Evolutionary conservation across 1,140 invertebrate species (phyloP).

Genomic region (Chironomus striatipennis): DNA sequence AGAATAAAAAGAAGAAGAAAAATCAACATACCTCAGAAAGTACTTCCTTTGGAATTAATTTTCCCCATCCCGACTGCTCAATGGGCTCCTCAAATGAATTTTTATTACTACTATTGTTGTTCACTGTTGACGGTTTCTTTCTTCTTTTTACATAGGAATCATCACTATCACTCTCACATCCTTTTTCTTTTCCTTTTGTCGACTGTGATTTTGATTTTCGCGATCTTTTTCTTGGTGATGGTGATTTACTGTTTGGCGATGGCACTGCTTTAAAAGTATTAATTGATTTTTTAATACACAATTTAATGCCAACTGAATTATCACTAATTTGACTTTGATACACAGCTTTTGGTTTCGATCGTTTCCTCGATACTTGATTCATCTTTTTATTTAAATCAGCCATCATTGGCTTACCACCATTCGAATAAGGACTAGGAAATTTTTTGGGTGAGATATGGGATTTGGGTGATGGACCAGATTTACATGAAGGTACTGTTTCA

Average conservation of each 20-base stretch:
- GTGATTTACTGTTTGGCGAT: slow-evolving; percentile 26
- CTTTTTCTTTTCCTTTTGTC: slow-evolving; percentile 31
- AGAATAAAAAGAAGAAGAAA: neutral
- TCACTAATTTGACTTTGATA: slow-evolving; percentile 51
- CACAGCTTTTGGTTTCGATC: slow-evolving; percentile 33
- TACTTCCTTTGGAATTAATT: slow-evolving; percentile 52
- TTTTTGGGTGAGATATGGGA: neutral
- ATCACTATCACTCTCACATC: slow-evolving; percentile 38
- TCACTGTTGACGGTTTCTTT: slow-evolving; percentile 33
- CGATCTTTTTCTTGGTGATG: slow-evolving; percentile 38
- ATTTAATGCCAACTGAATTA: slow-evolving; percentile 52
- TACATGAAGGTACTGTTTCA: neutral
- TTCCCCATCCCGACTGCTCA: slow-evolving; percentile 50
- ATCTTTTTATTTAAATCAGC: slow-evolving; percentile 16
- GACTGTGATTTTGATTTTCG: slow-evolving; percentile 42
- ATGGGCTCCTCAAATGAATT: slow-evolving; percentile 38
- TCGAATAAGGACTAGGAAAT: slow-evolving; percentile 10
- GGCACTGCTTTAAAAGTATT: slow-evolving; percentile 30
- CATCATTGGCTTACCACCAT: slow-evolving; percentile 2
- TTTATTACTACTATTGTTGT: slow-evolving; percentile 31
- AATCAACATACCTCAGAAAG: slow-evolving; percentile 41
- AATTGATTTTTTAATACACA: slow-evolving; percentile 53
- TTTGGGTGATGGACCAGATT: neutral
- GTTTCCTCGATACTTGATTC: neutral
- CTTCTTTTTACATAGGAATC: slow-evolving; percentile 41